Conservation (phyloP, 2,888 invertebrate species). For the Drosophila greeni region DNA sequence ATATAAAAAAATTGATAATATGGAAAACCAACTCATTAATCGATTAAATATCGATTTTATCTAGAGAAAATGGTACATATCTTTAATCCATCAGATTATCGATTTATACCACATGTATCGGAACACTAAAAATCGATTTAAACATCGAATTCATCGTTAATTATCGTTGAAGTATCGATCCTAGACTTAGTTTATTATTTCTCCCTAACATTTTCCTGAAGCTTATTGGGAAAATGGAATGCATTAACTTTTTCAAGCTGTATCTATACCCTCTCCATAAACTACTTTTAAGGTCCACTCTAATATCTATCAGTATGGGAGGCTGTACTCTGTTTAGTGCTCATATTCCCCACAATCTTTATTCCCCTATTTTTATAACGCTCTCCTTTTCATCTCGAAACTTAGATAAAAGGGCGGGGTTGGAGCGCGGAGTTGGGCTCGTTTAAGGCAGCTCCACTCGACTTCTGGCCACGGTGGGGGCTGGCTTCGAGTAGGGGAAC, state of each 20-base stretch:
- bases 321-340: conserved; percentile 46
- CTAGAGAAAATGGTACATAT: too few species aligned
- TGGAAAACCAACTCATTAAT: too few species aligned
- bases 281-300: conserved; percentile 5
- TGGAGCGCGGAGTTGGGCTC: conserved; percentile 36
- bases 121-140: too few species aligned
- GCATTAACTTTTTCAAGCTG: not conserved
- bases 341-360: conserved; percentile 44
- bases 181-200: not conserved
- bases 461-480: conserved; percentile 51
- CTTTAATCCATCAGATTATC: too few species aligned
- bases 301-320: conserved; percentile 24
- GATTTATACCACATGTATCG: too few species aligned
- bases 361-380: conserved; percentile 5
- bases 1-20: too few species aligned
- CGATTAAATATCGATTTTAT: too few species aligned
- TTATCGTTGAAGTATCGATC: too few species aligned
- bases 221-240: not conserved
- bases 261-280: not conserved
- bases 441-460: conserved; percentile 54
- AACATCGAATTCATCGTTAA: too few species aligned
- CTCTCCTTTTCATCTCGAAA: conserved; percentile 42
- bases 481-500: conserved; percentile 45
- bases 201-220: too few species aligned
- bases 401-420: conserved; percentile 54